Conservation (phyloP, 2,113 vertebrate genomes). For the Brachyistius frenatus region DNA sequence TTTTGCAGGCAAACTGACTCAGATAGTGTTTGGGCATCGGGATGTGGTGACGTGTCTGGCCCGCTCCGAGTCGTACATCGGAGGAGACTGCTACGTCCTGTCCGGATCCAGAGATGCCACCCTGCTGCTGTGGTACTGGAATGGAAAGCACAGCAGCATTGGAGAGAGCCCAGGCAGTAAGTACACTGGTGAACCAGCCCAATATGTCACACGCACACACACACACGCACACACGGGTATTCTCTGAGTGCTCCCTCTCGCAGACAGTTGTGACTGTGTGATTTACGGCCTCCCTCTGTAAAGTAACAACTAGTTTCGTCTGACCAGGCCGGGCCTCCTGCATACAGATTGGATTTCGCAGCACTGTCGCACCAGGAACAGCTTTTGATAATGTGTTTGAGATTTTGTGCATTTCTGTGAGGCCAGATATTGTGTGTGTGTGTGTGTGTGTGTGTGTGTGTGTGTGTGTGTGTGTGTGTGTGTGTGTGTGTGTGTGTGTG, state of each 20-base stretch:
- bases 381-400: slow-evolving; percentile 65
- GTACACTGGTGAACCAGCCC: slow-evolving; percentile 28
- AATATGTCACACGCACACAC: slow-evolving; percentile 18
- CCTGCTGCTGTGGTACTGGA: slow-evolving; percentile 98
- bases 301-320: slow-evolving; percentile 84
- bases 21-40: slow-evolving; percentile 97
- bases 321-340: slow-evolving; percentile 79
- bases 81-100: slow-evolving; percentile 96
- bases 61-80: slow-evolving; percentile 96
- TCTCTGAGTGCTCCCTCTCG: slow-evolving; percentile 49
- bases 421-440: slow-evolving; percentile 45
- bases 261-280: slow-evolving; percentile 74
- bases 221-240: slow-evolving; percentile 27
- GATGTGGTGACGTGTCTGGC: slow-evolving; percentile 96
- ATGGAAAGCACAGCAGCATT: slow-evolving; percentile 92
- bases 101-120: slow-evolving; percentile 98
- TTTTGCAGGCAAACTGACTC: slow-evolving; percentile 92
- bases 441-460: slow-evolving; percentile 34
- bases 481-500: neutral
- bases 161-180: slow-evolving; percentile 93
- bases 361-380: slow-evolving; percentile 61
- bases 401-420: slow-evolving; percentile 55
- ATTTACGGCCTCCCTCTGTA: slow-evolving; percentile 78
- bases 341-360: slow-evolving; percentile 83
- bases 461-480: slow-evolving; percentile 7